Percentiles rank a stretch among this genome's conserved stretches.
Evolutionary conservation across 2,797 vertebrate species (phyloP).

Genomic region (Spondyliosoma cantharus): DNA sequence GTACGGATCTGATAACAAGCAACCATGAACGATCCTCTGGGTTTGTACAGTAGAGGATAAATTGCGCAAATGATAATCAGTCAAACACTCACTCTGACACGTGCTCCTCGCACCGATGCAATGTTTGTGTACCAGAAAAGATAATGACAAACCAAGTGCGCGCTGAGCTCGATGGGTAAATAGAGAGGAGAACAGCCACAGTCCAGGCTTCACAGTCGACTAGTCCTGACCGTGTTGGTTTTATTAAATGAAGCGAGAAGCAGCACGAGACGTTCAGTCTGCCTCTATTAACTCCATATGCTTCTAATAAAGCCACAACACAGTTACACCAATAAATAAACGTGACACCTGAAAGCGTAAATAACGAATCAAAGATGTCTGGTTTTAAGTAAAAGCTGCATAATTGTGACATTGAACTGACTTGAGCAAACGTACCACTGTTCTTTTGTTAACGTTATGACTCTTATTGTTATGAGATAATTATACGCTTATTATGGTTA

Average conservation of each 20-base stretch:
- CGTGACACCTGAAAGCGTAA: neutral
- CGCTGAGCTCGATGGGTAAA: neutral
- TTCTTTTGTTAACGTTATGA: neutral
- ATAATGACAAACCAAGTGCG: neutral
- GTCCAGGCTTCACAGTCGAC: neutral
- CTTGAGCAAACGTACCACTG: neutral
- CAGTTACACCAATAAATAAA: neutral
- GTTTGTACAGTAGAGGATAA: neutral
- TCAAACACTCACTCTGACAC: neutral
- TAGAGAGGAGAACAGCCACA: conserved; percentile 1
- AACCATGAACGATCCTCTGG: neutral
- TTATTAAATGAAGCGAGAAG: conserved; percentile 34
- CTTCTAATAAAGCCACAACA: neutral
- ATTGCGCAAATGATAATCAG: neutral
- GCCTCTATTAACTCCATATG: conserved; percentile 13
- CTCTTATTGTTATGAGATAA: too few relatives aligned
- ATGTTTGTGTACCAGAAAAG: neutral
- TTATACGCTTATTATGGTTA: neutral
- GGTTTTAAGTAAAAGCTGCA: neutral
- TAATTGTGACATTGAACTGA: neutral
- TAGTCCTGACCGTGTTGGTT: conserved; percentile 34
- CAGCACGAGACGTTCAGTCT: neutral
- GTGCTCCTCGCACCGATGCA: neutral
- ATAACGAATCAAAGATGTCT: neutral
- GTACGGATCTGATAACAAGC: neutral